These are phyloP conservation scores for Amphiduros pacificus DNA, from an alignment of 2,888 invertebrate genomes.

Conservation along the genomic window DNA sequence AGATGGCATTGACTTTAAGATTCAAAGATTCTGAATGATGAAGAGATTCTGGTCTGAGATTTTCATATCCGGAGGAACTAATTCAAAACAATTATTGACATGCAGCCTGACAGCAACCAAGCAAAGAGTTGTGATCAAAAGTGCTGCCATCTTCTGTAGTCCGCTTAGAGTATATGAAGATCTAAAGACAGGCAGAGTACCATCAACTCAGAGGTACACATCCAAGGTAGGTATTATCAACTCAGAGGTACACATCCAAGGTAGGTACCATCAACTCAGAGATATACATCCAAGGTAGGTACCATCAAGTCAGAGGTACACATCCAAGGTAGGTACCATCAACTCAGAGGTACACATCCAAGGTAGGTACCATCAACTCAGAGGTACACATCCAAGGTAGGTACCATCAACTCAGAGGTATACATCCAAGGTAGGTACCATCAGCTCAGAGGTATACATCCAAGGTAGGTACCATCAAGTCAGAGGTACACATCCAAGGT, in stretches of 20 bases:
- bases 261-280: background rate
- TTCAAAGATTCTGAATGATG: too few relatives aligned
- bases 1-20: too few relatives aligned
- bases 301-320: too few relatives aligned
- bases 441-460: too few relatives aligned
- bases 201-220: constrained; percentile 42
- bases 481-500: background rate
- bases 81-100: too few relatives aligned
- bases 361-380: too few relatives aligned
- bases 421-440: background rate
- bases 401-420: background rate
- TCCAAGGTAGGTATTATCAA: constrained; percentile 38
- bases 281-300: constrained; percentile 1
- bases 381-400: background rate
- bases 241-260: background rate
- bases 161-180: constrained; percentile 43
- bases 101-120: constrained; percentile 48
- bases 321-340: background rate
- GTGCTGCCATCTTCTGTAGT: constrained; percentile 40
- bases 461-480: background rate
- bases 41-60: too few relatives aligned
- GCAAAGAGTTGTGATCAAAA: constrained; percentile 39
- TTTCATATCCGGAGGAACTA: too few relatives aligned
- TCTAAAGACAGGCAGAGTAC: constrained; percentile 34
- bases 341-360: background rate